Conservation (phyloP, 1,140 invertebrate genomes). For the Drosophila sulfurigaster region DNA sequence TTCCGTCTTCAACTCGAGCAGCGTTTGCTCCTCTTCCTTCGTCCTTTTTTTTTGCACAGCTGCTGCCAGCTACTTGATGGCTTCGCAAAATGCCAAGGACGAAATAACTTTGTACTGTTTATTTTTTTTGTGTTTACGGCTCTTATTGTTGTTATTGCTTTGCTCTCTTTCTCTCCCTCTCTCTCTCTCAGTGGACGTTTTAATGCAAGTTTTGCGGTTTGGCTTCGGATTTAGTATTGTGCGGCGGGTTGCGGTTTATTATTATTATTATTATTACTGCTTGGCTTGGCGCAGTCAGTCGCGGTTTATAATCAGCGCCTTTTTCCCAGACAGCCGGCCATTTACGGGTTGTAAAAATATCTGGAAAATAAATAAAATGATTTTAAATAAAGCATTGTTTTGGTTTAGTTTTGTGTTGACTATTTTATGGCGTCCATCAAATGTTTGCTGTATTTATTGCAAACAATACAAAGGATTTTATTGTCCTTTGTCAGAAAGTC, state of each 20-base stretch:
- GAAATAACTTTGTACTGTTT: slow-evolving; percentile 56
- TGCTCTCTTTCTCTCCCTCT: not conserved
- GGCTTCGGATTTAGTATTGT: slow-evolving; percentile 30
- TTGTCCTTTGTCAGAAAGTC: too few relatives aligned
- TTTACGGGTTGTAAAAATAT: slow-evolving; percentile 36
- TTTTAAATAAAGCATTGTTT: slow-evolving; percentile 28
- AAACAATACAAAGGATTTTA: not conserved
- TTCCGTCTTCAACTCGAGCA: slow-evolving; percentile 41
- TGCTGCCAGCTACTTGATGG: slow-evolving; percentile 28
- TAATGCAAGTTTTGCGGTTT: slow-evolving; percentile 45
- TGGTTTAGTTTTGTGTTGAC: not conserved
- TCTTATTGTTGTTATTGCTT: slow-evolving; percentile 50
- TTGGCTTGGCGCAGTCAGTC: slow-evolving; percentile 30
- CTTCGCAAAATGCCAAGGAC: slow-evolving; percentile 76
- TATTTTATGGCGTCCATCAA: not conserved
- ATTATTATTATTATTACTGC: slow-evolving; percentile 9
- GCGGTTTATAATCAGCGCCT: slow-evolving; percentile 22
- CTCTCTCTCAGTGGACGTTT: slow-evolving; percentile 43
- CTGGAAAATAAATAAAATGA: slow-evolving; percentile 26
- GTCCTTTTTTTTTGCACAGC: not conserved
- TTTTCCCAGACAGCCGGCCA: slow-evolving; percentile 22
- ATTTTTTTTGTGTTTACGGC: slow-evolving; percentile 19
- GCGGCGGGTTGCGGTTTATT: slow-evolving; percentile 39
- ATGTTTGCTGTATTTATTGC: not conserved
- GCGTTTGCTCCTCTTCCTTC: slow-evolving; percentile 25